Evolutionary conservation across 2,113 vertebrate species (phyloP).

Genomic region (Platysternon megacephalum): DNA sequence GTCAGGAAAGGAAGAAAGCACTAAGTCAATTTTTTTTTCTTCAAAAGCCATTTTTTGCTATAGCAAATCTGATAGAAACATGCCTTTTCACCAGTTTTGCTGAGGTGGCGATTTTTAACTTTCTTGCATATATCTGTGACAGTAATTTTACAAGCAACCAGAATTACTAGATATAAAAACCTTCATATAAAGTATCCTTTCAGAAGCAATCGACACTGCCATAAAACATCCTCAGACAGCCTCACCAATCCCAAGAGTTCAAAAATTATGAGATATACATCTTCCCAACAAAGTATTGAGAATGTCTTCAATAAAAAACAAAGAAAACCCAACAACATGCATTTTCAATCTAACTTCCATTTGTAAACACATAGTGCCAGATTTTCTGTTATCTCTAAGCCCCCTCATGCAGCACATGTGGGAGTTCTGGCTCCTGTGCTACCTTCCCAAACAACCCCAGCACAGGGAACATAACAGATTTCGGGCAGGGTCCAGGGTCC

Average conservation of each 20-base stretch:
- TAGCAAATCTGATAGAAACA: background rate
- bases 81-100: background rate
- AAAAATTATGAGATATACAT: background rate
- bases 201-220: background rate
- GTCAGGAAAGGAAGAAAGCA: background rate
- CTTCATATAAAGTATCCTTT: background rate
- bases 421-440: background rate
- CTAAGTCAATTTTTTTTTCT: background rate
- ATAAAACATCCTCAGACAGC: background rate
- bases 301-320: background rate
- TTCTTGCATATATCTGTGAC: background rate
- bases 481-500: background rate
- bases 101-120: background rate
- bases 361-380: background rate
- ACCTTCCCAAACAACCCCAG: background rate
- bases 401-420: background rate
- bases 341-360: background rate
- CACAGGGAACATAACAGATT: background rate
- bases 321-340: background rate
- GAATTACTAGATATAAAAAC: background rate
- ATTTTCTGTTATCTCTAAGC: background rate
- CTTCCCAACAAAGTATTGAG: background rate
- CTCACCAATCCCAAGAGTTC: background rate
- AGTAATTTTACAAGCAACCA: background rate
- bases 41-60: background rate